Evolutionary conservation across 2,888 invertebrate genomes (phyloP).

Genomic region (Drosophila kambysellisi): DNA sequence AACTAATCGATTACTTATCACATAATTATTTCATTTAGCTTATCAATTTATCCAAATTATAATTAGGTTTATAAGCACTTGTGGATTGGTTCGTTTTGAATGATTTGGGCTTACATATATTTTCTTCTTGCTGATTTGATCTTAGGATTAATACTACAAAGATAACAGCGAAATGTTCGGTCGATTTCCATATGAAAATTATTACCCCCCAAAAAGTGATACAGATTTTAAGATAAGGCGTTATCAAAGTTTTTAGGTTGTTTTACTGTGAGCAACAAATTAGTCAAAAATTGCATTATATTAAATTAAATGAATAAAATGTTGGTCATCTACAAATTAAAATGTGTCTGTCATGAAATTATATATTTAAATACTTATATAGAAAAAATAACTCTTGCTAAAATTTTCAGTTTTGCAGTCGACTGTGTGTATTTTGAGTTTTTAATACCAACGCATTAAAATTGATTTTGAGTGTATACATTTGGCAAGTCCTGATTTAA

Average conservation of each 20-base stretch:
- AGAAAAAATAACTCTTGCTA: neutral
- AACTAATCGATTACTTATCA: constrained; percentile 32
- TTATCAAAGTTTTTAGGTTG: neutral
- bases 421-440: too few species aligned
- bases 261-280: neutral
- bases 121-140: neutral
- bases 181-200: neutral
- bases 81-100: neutral
- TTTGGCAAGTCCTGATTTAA: constrained; percentile 42
- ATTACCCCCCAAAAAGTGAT: neutral
- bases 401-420: neutral
- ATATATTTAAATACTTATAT: neutral
- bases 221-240: neutral
- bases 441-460: neutral
- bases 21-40: constrained; percentile 4
- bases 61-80: neutral
- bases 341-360: neutral
- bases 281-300: neutral
- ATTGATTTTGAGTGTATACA: neutral
- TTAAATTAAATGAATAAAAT: neutral
- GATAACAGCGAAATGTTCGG: neutral
- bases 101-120: neutral
- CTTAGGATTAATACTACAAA: neutral
- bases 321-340: neutral
- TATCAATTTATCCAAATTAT: neutral